These are phyloP conservation scores for Brachyhypopomus occidentalis DNA, from an alignment of 2,113 vertebrate genomes.

Conservation along the genomic window DNA sequence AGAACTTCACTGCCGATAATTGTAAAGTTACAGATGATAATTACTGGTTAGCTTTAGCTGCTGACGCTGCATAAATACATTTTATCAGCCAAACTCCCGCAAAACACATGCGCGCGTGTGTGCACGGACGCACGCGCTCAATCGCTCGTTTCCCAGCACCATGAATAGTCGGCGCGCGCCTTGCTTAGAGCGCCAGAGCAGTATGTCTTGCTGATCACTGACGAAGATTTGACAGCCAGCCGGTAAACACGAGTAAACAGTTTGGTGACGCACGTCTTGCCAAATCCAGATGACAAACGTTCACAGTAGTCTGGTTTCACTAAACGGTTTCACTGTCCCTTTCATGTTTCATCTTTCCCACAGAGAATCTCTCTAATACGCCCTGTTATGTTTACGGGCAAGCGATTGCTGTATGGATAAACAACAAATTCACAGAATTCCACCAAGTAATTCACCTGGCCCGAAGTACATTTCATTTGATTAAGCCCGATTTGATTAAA, in stretches of 20 bases:
- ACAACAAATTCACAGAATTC: background rate
- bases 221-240: constrained; percentile 38
- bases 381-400: too few relatives aligned
- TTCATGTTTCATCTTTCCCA: background rate
- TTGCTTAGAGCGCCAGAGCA: constrained; percentile 14
- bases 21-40: constrained; percentile 42
- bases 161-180: constrained; percentile 41
- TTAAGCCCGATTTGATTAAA: background rate
- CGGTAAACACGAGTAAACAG: constrained; percentile 39
- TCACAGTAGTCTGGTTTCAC: constrained; percentile 45
- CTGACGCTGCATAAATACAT: constrained; percentile 55
- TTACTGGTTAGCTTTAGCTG: constrained; percentile 43
- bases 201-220: background rate
- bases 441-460: background rate
- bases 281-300: constrained; percentile 38
- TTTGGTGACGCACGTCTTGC: constrained; percentile 21
- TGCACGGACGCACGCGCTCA: constrained; percentile 9
- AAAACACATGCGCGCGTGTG: constrained; percentile 32
- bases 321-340: background rate
- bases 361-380: too few relatives aligned
- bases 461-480: background rate
- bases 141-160: constrained; percentile 10
- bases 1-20: constrained; percentile 28
- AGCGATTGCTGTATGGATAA: too few relatives aligned
- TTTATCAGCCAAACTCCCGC: constrained; percentile 55